These are phyloP conservation scores for Drosophila testacea DNA, from an alignment of 2,888 invertebrate species.

Conservation along the genomic window DNA sequence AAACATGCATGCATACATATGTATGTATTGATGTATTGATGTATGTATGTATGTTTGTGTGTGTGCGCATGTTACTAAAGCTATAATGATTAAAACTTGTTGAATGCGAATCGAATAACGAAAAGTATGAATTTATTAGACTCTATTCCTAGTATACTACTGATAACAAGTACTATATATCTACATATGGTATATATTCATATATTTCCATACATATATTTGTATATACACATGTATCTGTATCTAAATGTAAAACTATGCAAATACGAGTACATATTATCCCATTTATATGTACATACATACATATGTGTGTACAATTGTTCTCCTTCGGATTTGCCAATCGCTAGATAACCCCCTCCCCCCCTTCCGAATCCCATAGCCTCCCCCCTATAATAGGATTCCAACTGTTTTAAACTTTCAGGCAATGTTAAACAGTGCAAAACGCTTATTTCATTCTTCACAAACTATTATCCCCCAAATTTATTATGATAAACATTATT, in stretches of 20 bases:
- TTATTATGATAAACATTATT: slow-evolving; percentile 41
- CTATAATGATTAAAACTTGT: slow-evolving; percentile 37
- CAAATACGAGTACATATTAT: slow-evolving; percentile 15
- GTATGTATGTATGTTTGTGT: slow-evolving; percentile 27
- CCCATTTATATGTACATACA: slow-evolving; percentile 1
- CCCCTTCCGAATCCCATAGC: background rate
- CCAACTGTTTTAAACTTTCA: slow-evolving; percentile 24
- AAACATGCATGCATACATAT: no score
- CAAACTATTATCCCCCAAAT: slow-evolving; percentile 16
- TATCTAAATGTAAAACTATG: slow-evolving; percentile 22
- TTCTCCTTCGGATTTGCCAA: slow-evolving; percentile 49
- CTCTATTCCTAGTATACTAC: slow-evolving; percentile 61
- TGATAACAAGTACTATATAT: slow-evolving; percentile 26
- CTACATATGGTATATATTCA: background rate
- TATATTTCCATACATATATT: slow-evolving; percentile 1
- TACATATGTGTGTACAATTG: slow-evolving; percentile 46
- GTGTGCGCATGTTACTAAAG: slow-evolving; percentile 38
- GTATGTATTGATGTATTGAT: slow-evolving; percentile 16
- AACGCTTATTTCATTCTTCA: slow-evolving; percentile 49
- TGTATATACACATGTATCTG: slow-evolving; percentile 20
- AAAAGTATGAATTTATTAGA: slow-evolving; percentile 82
- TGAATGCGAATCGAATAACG: slow-evolving; percentile 58
- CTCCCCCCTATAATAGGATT: background rate
- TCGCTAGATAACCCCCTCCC: slow-evolving; percentile 16
- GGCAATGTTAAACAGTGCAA: slow-evolving; percentile 27